These are phyloP conservation scores for Phragmatobia fuliginosa DNA, from an alignment of 2,888 invertebrate genomes.

Conservation along the genomic window DNA sequence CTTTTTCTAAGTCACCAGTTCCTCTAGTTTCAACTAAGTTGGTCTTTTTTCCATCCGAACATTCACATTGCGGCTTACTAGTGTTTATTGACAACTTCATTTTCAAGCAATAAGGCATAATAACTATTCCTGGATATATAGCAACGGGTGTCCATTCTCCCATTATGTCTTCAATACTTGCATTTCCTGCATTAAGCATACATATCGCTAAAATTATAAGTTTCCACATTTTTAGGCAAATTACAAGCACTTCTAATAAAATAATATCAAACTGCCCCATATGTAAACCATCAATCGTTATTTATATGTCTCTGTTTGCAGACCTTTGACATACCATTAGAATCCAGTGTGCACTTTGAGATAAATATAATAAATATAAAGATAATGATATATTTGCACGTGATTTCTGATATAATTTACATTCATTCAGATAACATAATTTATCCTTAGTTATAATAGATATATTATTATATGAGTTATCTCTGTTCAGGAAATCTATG, in stretches of 20 bases:
- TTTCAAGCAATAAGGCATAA: not conserved
- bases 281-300: not conserved
- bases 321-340: slow-evolving; percentile 8
- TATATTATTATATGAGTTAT: too few species aligned
- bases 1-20: not conserved
- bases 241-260: not conserved
- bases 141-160: slow-evolving; percentile 10
- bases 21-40: not conserved
- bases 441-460: too few species aligned
- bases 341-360: not conserved
- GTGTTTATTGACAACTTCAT: not conserved
- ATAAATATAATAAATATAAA: not conserved
- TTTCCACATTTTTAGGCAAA: slow-evolving; percentile 6
- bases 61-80: slow-evolving; percentile 4
- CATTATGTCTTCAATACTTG: not conserved
- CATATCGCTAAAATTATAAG: not conserved
- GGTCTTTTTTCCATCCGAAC: slow-evolving; percentile 16
- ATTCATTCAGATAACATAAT: too few species aligned
- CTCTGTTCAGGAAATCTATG: too few species aligned
- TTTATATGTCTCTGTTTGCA: not conserved
- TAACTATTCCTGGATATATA: not conserved
- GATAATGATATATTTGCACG: not conserved
- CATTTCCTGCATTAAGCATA: not conserved
- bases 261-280: not conserved
- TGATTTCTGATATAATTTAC: not conserved